phyloP scores from a whole-genome alignment of 92 coral and sea anemone species.

The Phenganax marumi region DNA sequence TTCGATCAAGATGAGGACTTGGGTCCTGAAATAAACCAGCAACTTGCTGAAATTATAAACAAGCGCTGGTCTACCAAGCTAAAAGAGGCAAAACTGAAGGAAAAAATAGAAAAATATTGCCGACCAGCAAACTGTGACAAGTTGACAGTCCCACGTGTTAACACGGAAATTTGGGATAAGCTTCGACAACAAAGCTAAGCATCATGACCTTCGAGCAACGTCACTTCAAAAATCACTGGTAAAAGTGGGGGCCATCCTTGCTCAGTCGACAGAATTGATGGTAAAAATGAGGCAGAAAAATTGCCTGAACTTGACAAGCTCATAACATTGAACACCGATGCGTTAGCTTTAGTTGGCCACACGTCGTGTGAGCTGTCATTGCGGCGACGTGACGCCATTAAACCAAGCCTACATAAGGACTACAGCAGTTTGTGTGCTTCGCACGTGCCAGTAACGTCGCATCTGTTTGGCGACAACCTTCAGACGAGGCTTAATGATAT shows the following conservation, averaged over 20 bases:
- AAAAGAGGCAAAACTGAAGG: conserved; percentile 22
- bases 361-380: conserved; percentile 13
- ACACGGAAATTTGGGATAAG: conserved; percentile 38
- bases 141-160: conserved; percentile 46
- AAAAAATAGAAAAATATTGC: conserved; percentile 34
- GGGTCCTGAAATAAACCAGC: conserved; percentile 39
- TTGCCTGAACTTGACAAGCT: conserved; percentile 21
- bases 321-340: conserved; percentile 4
- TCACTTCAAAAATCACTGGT: conserved; percentile 30
- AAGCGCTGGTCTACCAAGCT: conserved; percentile 37
- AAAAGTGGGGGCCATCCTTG: conserved; percentile 29
- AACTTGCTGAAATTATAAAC: conserved; percentile 39
- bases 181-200: conserved; percentile 29
- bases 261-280: conserved; percentile 27
- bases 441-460: neutral
- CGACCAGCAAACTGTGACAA: conserved; percentile 45
- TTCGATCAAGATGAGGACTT: conserved; percentile 44
- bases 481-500: conserved; percentile 11
- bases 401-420: conserved; percentile 16
- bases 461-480: conserved; percentile 9
- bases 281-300: conserved; percentile 26
- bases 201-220: conserved; percentile 35
- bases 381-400: conserved; percentile 16
- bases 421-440: conserved; percentile 21
- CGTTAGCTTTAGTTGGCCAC: conserved; percentile 7